A percentile compares a stretch with the other conserved stretches of the same genome.
phyloP scores from a whole-genome alignment of 2,888 invertebrate genomes.

The Nematopogon swammerdamellus region DNA sequence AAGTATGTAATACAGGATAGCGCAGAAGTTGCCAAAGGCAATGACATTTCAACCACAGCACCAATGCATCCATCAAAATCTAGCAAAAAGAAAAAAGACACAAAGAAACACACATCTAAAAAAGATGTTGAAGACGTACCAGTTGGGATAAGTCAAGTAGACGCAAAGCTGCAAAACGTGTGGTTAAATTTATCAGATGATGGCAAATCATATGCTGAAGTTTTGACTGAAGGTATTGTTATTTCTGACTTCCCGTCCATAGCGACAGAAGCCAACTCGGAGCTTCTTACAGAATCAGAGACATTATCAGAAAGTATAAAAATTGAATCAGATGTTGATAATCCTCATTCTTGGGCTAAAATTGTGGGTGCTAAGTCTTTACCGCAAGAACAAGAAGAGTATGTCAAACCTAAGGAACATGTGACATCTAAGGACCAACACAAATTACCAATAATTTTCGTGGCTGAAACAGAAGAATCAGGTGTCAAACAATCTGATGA shows the following conservation, averaged over 20 bases:
- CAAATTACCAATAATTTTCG: conserved; percentile 32
- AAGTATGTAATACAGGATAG: too few species aligned
- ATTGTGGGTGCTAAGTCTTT: conserved; percentile 32
- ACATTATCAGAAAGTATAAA: not conserved
- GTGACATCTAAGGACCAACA: conserved; percentile 12
- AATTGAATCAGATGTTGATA: conserved; percentile 9
- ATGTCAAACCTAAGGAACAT: conserved; percentile 2
- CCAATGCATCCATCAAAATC: not conserved
- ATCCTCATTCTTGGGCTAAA: conserved; percentile 36
- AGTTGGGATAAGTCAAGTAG: not conserved
- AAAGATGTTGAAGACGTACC: conserved; percentile 19
- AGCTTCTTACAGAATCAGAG: conserved; percentile 7
- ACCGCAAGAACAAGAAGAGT: conserved; percentile 12
- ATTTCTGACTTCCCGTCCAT: not conserved
- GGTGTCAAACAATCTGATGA: conserved; percentile 23
- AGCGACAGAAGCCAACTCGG: conserved; percentile 5
- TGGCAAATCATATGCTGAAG: conserved; percentile 69
- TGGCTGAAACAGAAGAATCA: conserved; percentile 29
- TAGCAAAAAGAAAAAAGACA: not conserved
- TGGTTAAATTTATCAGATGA: conserved; percentile 53
- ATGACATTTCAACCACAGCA: too few species aligned
- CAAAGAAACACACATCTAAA: not conserved
- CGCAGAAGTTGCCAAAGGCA: too few species aligned
- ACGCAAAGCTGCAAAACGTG: conserved; percentile 26
- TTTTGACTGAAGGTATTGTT: conserved; percentile 49